Evolutionary conservation across 2,797 vertebrate species (phyloP), one percentile per base, ranked within the genome.

Genomic region (Oryzias dopingdopingensis): DNA sequence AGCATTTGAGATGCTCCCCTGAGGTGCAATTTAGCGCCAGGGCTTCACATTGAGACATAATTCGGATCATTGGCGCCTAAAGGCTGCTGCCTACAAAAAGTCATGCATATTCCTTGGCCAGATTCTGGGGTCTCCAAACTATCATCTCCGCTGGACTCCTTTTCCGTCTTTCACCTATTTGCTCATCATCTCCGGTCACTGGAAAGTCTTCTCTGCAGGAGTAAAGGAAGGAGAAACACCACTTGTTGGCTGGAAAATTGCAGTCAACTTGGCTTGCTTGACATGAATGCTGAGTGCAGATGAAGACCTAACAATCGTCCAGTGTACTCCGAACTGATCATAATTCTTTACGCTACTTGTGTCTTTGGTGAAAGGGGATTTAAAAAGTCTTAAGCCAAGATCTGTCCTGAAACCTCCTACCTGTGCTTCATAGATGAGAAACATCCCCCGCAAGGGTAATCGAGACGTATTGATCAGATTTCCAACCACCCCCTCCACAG

Each of bases 11-110:
- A 61, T 60, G 61, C 70, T 53, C 65, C 79, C 74, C 75, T 15
- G 1, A 74, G 65, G 54, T 76, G 69, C 63, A 64, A 86, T 79
- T 76, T 73, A 75, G 65, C 68, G 81, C 65, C 68, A 70, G 79
- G 72, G 74, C 65, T 74, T 85, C 80, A 77, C 40, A 12, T 59
- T 0, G 54, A 78, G 74, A 74, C 83, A 78, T 62, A 79, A 64
- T 80, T 82, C 79, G 79, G 81, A 82, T 86, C 81, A 81, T 64
- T 65, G 80, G 66, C 78, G 79, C 78, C 48, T 2, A 80, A 81
- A 81, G 74, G 80, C 16, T 14, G 72, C 83, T 82, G 46, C 41
- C 20, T 12, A 40, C 22, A 18, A 18, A 41, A 50, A 16, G 14
- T 49, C 45, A 42, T 42, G 49, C 59, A 42, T 10, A 15, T 24